A percentile compares a stretch with the other conserved stretches of the same genome.
Evolutionary conservation across 2,797 vertebrate genomes (phyloP).

Genomic region (Acomys russatus): DNA sequence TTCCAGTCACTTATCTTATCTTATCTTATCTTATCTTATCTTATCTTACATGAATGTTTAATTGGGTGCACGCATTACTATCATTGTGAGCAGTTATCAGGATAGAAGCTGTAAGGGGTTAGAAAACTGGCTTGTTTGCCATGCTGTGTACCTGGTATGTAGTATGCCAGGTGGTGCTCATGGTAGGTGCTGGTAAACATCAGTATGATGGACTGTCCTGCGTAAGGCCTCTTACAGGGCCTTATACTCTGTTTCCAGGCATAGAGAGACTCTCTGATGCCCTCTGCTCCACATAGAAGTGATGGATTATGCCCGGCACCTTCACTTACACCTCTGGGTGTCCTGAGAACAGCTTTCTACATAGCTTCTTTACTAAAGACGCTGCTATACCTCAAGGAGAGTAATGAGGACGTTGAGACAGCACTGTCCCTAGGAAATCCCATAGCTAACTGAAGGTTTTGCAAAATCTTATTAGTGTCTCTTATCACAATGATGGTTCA

Average conservation of each 20-base stretch:
- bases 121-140: neutral
- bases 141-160: neutral
- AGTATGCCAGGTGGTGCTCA: neutral
- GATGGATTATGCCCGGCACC: neutral
- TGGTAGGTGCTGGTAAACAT: neutral
- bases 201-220: neutral
- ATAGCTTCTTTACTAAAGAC: neutral
- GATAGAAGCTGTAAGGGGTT: neutral
- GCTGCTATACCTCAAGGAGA: too few species aligned
- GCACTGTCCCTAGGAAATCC: neutral
- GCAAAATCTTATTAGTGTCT: neutral
- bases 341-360: neutral
- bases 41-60: neutral
- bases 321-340: neutral
- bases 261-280: neutral
- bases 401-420: neutral
- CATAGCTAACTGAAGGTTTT: neutral
- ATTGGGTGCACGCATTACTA: too few species aligned
- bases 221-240: neutral
- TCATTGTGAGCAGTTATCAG: neutral
- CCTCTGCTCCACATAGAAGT: neutral
- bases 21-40: neutral
- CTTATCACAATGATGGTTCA: too few species aligned
- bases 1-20: neutral
- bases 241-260: neutral